Percentiles rank a stretch among this genome's conserved stretches.
phyloP scores from a whole-genome alignment of 1,140 invertebrate species.

The Zaprionus lachaisei region DNA sequence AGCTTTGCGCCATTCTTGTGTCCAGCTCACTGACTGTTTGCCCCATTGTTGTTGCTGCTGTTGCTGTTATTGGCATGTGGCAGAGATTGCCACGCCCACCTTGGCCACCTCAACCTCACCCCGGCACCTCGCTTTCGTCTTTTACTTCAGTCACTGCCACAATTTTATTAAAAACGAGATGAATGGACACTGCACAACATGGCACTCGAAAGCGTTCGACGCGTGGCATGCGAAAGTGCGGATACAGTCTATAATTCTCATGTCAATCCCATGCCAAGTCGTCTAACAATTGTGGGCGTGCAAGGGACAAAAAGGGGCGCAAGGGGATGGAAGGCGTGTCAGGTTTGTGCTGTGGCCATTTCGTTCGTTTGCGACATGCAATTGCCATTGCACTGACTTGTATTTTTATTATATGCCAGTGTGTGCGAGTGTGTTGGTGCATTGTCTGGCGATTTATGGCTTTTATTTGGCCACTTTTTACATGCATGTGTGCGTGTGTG shows the following conservation, averaged over 20 bases:
- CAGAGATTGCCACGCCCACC: constrained; percentile 38
- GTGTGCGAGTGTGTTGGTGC: constrained; percentile 45
- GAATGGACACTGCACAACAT: constrained; percentile 65
- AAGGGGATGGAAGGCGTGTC: neutral
- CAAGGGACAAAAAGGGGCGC: neutral
- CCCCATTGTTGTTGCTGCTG: constrained; percentile 14
- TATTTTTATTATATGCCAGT: constrained; percentile 62
- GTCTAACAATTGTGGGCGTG: neutral
- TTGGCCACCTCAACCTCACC: constrained; percentile 10
- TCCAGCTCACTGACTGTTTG: constrained; percentile 40
- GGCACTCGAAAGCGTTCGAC: constrained; percentile 29
- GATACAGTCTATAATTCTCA: constrained; percentile 24
- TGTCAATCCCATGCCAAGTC: constrained; percentile 33
- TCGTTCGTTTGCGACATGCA: constrained; percentile 52
- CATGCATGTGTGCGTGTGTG: constrained; percentile 30
- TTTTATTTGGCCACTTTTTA: constrained; percentile 80
- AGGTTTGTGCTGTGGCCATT: constrained; percentile 34
- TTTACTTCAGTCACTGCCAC: constrained; percentile 36
- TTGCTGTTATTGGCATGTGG: constrained; percentile 49
- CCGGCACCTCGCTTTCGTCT: constrained; percentile 1
- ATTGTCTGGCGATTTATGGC: constrained; percentile 80
- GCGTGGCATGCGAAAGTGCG: constrained; percentile 18
- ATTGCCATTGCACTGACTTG: constrained; percentile 61
- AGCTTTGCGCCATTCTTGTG: neutral
- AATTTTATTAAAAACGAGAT: constrained; percentile 80